These are phyloP conservation scores for Syngnathus acus DNA, from an alignment of 2,797 vertebrate species.

Conservation along the genomic window DNA sequence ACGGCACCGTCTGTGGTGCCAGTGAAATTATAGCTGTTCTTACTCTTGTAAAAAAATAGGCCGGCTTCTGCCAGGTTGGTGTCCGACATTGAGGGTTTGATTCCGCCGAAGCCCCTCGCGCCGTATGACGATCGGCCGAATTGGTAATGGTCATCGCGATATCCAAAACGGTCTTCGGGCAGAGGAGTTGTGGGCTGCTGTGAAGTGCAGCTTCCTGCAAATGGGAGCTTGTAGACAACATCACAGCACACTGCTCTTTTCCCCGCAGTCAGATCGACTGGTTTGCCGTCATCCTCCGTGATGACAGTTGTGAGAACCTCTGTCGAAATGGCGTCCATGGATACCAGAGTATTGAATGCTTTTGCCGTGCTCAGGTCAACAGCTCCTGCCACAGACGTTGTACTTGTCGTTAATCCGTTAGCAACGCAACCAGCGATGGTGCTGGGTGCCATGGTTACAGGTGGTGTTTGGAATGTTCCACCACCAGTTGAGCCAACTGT, in stretches of 20 bases:
- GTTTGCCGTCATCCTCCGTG: slow-evolving; percentile 87
- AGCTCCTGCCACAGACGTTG: slow-evolving; percentile 70
- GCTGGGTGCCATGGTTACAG: slow-evolving; percentile 72
- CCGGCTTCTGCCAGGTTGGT: slow-evolving; percentile 95
- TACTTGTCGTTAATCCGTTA: slow-evolving; percentile 74
- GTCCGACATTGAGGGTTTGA: slow-evolving; percentile 98
- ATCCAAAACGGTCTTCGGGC: slow-evolving; percentile 95
- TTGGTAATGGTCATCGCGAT: slow-evolving; percentile 95
- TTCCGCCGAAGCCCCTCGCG: slow-evolving; percentile 84
- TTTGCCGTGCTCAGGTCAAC: slow-evolving; percentile 93
- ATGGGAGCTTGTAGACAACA: slow-evolving; percentile 92
- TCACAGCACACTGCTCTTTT: slow-evolving; percentile 93
- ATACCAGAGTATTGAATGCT: slow-evolving; percentile 82
- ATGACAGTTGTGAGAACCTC: slow-evolving; percentile 80
- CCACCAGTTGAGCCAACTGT: slow-evolving; percentile 73
- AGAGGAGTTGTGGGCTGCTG: slow-evolving; percentile 83
- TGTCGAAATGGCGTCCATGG: slow-evolving; percentile 75
- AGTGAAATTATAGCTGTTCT: slow-evolving; percentile 93
- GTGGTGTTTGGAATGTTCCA: slow-evolving; percentile 63
- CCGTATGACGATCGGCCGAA: slow-evolving; percentile 82
- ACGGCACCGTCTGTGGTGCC: slow-evolving; percentile 88
- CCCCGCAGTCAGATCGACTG: slow-evolving; percentile 92
- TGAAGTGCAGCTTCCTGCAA: slow-evolving; percentile 85
- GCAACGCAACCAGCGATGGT: slow-evolving; percentile 70
- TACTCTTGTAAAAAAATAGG: slow-evolving; percentile 94